These are phyloP conservation scores for Calephelis virginiensis DNA, from an alignment of 1,140 invertebrate genomes.

Conservation along the genomic window DNA sequence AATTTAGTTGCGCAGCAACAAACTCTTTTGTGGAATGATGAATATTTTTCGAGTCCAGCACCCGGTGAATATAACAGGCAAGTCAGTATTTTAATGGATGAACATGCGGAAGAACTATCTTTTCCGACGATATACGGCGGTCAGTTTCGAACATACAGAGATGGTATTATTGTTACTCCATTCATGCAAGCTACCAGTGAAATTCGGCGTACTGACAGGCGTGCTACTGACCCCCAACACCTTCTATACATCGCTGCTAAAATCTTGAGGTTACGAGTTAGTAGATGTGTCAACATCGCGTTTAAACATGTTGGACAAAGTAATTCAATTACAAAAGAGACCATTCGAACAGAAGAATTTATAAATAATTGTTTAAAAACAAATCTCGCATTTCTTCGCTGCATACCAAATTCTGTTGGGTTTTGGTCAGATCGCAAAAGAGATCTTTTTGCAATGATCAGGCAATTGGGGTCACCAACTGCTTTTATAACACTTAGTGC, in stretches of 20 bases:
- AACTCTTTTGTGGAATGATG: slow-evolving; percentile 31
- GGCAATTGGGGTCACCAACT: slow-evolving; percentile 22
- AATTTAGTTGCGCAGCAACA: slow-evolving; percentile 28
- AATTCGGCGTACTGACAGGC: slow-evolving; percentile 21
- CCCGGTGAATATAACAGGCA: slow-evolving; percentile 25
- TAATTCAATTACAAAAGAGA: slow-evolving; percentile 21
- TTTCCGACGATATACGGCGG: slow-evolving; percentile 34
- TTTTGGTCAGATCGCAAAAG: slow-evolving; percentile 27
- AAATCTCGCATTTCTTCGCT: slow-evolving; percentile 26
- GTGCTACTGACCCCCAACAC: slow-evolving; percentile 24
- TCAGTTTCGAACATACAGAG: slow-evolving; percentile 29
- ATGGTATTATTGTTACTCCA: slow-evolving; percentile 22
- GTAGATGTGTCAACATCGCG: slow-evolving; percentile 19
- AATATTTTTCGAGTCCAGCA: slow-evolving; percentile 26
- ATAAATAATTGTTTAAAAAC: slow-evolving; percentile 22
- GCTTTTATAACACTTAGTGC: slow-evolving; percentile 24
- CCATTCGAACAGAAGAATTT: slow-evolving; percentile 7
- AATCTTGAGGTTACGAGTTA: slow-evolving; percentile 25
- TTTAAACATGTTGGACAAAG: slow-evolving; percentile 23
- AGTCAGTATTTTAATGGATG: slow-evolving; percentile 28
- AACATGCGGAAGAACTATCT: slow-evolving; percentile 33
- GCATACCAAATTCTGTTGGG: slow-evolving; percentile 26
- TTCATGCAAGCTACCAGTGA: slow-evolving; percentile 23
- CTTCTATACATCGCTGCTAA: slow-evolving; percentile 27
- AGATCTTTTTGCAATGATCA: slow-evolving; percentile 28